A percentile compares a stretch with the other conserved stretches of the same genome.
Conservation (phyloP, 2,113 vertebrate genomes). For the Oryzias melastigma region DNA sequence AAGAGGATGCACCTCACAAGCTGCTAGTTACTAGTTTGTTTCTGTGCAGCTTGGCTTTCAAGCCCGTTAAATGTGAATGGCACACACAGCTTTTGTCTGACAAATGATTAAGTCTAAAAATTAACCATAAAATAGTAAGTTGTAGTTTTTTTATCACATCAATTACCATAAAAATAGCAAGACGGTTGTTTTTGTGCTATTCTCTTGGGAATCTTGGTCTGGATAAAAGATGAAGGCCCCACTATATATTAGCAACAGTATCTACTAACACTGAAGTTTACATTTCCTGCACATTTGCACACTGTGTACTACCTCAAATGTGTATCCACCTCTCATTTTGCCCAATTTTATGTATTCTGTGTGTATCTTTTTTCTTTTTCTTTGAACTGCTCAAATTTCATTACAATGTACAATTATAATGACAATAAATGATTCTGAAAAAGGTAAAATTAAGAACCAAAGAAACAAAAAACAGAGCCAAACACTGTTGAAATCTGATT, state of each 20-base stretch:
- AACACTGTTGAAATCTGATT: conserved; percentile 32
- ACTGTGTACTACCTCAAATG: too few species aligned
- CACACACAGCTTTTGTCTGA: conserved; percentile 11
- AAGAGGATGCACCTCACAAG: conserved; percentile 35
- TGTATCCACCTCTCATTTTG: too few species aligned
- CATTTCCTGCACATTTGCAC: conserved; percentile 37
- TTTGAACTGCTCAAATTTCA: too few species aligned
- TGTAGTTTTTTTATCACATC: conserved; percentile 36
- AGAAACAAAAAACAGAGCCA: conserved; percentile 43
- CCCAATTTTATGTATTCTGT: too few species aligned
- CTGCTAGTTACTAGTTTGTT: conserved; percentile 8
- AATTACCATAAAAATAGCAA: conserved; percentile 50
- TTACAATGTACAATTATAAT: too few species aligned
- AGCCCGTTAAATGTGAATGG: conserved; percentile 25
- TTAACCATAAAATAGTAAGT: conserved; percentile 14
- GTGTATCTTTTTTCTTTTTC: too few species aligned
- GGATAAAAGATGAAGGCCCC: conserved; percentile 49
- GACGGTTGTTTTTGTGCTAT: conserved; percentile 42
- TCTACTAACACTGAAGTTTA: conserved; percentile 63
- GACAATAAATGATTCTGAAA: conserved; percentile 11
- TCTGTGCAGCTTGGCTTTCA: conserved; percentile 29
- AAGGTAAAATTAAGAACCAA: conserved; percentile 5
- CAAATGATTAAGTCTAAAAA: conserved; percentile 29
- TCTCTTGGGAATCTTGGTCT: conserved; percentile 50
- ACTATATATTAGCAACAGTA: conserved; percentile 76